Conservation (phyloP, 2,888 invertebrate genomes). For the Drosophila limbata region DNA sequence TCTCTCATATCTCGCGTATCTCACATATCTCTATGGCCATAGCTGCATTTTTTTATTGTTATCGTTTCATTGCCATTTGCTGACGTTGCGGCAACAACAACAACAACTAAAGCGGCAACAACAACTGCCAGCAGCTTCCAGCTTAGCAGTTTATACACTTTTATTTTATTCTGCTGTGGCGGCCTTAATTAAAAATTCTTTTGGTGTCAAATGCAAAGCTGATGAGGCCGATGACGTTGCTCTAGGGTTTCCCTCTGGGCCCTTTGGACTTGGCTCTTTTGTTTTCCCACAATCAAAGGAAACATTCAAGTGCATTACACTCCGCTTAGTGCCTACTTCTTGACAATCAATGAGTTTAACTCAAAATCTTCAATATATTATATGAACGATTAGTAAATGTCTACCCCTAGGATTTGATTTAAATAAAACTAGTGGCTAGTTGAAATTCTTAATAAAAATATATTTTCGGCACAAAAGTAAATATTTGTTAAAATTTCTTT, state of each 20-base stretch:
- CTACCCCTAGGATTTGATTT: not conserved
- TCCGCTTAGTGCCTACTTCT: not conserved
- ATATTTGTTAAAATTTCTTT: too few species aligned
- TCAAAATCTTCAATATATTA: not conserved
- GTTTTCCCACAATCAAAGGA: conserved; percentile 21
- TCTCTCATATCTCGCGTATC: conserved; percentile 49
- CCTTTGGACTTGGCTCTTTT: not conserved
- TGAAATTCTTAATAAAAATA: too few species aligned
- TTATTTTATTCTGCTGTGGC: conserved; percentile 37
- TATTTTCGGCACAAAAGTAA: too few species aligned
- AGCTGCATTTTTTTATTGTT: conserved; percentile 62
- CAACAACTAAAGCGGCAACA: conserved; percentile 9
- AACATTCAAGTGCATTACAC: conserved; percentile 4
- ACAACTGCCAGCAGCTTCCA: conserved; percentile 36
- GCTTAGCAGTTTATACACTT: conserved; percentile 39
- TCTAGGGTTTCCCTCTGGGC: conserved; percentile 40
- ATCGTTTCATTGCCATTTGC: conserved; percentile 70
- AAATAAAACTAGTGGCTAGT: not conserved
- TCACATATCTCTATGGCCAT: conserved; percentile 61
- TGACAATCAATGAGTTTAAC: not conserved
- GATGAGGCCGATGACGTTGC: conserved; percentile 43
- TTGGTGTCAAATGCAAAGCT: conserved; percentile 62
- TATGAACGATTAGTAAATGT: not conserved
- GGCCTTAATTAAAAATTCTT: conserved; percentile 75
- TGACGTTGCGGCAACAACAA: conserved; percentile 42